These are phyloP conservation scores for Himalopsyche anomala DNA, from an alignment of 2,888 invertebrate species.

Conservation along the genomic window DNA sequence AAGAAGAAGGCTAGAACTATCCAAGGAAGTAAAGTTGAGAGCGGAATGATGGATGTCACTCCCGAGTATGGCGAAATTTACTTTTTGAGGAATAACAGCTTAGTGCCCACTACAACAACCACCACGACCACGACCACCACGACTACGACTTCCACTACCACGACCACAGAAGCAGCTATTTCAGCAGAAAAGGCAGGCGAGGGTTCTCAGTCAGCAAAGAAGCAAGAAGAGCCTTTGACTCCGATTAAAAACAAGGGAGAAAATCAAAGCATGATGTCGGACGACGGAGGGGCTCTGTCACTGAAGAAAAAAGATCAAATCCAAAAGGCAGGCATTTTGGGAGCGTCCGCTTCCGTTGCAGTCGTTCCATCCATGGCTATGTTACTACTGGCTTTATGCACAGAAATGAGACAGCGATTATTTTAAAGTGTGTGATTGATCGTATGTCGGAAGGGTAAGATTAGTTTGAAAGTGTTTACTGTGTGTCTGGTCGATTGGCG, in stretches of 20 bases:
- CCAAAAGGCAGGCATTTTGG: slow-evolving; percentile 59
- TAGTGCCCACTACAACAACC: slow-evolving; percentile 86
- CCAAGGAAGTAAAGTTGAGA: slow-evolving; percentile 81
- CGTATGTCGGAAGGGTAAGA: slow-evolving; percentile 47
- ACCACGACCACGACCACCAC: slow-evolving; percentile 80
- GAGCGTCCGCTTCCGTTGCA: slow-evolving; percentile 52
- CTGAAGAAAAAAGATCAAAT: slow-evolving; percentile 69
- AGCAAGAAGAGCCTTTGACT: slow-evolving; percentile 66
- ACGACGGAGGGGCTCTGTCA: slow-evolving; percentile 69
- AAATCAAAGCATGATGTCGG: slow-evolving; percentile 71
- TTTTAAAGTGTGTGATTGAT: slow-evolving; percentile 58
- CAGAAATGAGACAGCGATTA: slow-evolving; percentile 53
- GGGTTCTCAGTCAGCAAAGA: slow-evolving; percentile 66
- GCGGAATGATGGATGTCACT: slow-evolving; percentile 81
- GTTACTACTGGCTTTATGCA: slow-evolving; percentile 50
- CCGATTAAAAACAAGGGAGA: slow-evolving; percentile 69
- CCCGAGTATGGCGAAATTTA: slow-evolving; percentile 87
- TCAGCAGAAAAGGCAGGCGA: slow-evolving; percentile 71
- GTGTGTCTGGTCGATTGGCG: slow-evolving; percentile 29
- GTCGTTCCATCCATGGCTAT: slow-evolving; percentile 49
- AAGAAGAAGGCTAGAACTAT: slow-evolving; percentile 78
- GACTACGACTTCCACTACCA: slow-evolving; percentile 76
- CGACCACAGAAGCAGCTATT: slow-evolving; percentile 73
- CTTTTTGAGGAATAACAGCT: slow-evolving; percentile 84
- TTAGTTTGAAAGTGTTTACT: slow-evolving; percentile 14